These are phyloP conservation scores for Onychomys arenicola DNA, from an alignment of 2,797 vertebrate species.

Conservation along the genomic window DNA sequence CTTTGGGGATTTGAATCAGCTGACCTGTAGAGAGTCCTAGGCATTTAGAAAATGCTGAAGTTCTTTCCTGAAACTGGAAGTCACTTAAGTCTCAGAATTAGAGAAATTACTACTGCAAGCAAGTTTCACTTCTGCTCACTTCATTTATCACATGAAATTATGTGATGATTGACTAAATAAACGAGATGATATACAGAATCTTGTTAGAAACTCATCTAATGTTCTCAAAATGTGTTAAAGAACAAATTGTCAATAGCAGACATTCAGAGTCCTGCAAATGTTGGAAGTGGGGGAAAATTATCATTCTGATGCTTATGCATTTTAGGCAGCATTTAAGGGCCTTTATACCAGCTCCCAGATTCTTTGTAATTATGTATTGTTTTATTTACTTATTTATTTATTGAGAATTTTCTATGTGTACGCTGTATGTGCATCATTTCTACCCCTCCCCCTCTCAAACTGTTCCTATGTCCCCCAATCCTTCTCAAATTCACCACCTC, in stretches of 20 bases:
- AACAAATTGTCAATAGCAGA: background rate
- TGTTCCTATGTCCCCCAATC: background rate
- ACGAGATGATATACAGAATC: background rate
- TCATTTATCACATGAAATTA: background rate
- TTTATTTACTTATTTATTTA: background rate
- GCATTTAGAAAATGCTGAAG: background rate
- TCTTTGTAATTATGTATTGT: background rate
- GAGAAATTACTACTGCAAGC: background rate
- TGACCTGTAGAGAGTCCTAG: background rate
- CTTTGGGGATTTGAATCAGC: background rate
- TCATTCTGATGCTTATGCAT: background rate
- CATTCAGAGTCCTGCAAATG: background rate
- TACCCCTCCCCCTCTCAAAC: background rate
- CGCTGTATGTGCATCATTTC: background rate
- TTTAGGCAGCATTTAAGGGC: background rate
- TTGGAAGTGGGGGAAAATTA: background rate
- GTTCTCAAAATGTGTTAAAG: background rate
- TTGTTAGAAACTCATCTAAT: background rate
- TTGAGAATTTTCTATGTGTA: background rate
- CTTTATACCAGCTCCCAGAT: background rate
- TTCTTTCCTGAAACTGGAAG: background rate
- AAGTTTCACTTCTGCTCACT: background rate
- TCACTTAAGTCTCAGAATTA: background rate
- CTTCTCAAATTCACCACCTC: background rate
- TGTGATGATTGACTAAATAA: slow-evolving; percentile 43